Evolutionary conservation across 2,797 vertebrate species (phyloP).

Genomic region (Fratercula arctica): DNA sequence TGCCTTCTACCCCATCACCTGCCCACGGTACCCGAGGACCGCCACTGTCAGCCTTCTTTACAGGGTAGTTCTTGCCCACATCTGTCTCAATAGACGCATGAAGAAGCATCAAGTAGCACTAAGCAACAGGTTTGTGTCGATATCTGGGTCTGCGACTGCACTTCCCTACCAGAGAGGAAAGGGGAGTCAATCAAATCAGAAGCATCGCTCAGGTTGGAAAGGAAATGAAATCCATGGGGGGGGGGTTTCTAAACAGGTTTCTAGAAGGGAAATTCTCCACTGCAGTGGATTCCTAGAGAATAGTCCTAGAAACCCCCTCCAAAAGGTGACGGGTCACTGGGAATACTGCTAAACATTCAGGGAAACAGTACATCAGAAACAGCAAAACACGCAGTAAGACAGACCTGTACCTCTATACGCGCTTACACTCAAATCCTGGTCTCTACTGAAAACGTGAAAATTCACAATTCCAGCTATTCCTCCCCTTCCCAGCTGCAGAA

Average conservation of each 20-base stretch:
- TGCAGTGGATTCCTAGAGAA: neutral
- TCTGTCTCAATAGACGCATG: neutral
- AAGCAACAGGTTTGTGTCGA: neutral
- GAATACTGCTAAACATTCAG: neutral
- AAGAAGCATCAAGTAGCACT: neutral
- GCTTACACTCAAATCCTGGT: rapidly evolving
- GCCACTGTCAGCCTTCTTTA: neutral
- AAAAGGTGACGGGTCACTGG: neutral
- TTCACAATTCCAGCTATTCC: neutral
- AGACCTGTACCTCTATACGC: rapidly evolving
- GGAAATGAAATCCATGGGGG: neutral
- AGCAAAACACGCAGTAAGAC: neutral
- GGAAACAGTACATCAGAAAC: neutral
- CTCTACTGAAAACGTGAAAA: neutral
- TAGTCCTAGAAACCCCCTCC: neutral
- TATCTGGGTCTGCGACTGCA: neutral
- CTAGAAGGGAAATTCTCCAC: neutral
- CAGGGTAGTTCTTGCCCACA: neutral
- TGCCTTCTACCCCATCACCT: neutral
- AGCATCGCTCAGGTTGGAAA: neutral
- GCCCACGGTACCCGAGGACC: neutral
- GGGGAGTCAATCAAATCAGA: neutral
- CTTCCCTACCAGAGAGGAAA: neutral
- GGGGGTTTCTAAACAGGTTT: neutral
- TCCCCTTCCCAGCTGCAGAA: neutral